Evolutionary conservation across 2,888 invertebrate species (phyloP).

Genomic region (Chouioia cunea): DNA sequence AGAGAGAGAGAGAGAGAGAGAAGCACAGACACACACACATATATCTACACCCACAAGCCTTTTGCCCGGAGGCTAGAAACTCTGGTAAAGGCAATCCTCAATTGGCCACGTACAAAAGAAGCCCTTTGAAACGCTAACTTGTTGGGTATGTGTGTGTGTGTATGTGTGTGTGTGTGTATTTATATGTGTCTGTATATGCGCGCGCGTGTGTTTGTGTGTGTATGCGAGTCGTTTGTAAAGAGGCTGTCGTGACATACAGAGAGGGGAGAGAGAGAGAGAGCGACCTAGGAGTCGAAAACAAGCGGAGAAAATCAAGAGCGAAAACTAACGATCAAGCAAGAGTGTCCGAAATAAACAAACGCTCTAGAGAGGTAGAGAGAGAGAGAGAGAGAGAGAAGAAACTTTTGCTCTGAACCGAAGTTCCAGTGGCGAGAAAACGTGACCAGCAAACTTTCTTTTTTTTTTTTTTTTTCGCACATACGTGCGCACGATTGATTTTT

Average conservation of each 20-base stretch:
- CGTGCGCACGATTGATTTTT: background rate
- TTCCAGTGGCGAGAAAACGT: conserved; percentile 55
- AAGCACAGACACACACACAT: too few species aligned
- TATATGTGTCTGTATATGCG: too few species aligned
- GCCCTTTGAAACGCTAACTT: background rate
- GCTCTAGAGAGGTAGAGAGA: conserved; percentile 10
- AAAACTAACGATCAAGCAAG: conserved; percentile 41
- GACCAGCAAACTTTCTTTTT: conserved; percentile 48
- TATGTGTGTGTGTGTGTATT: background rate
- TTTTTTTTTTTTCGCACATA: conserved; percentile 10
- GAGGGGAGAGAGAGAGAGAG: conserved; percentile 9
- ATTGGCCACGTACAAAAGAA: too few species aligned
- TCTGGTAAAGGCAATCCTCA: too few species aligned
- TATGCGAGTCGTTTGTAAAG: conserved; percentile 2
- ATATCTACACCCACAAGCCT: too few species aligned
- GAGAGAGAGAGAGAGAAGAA: background rate
- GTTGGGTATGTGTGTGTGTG: background rate
- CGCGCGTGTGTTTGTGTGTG: background rate
- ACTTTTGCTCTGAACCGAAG: conserved; percentile 47
- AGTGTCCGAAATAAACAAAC: conserved; percentile 36
- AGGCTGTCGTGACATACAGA: background rate
- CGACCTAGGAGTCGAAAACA: background rate
- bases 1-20: too few species aligned
- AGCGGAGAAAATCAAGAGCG: conserved; percentile 42
- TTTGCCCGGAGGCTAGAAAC: too few species aligned